A percentile compares a stretch with the other conserved stretches of the same genome.
phyloP scores from a whole-genome alignment of 2,113 vertebrate genomes.

The Saguinus midas region DNA sequence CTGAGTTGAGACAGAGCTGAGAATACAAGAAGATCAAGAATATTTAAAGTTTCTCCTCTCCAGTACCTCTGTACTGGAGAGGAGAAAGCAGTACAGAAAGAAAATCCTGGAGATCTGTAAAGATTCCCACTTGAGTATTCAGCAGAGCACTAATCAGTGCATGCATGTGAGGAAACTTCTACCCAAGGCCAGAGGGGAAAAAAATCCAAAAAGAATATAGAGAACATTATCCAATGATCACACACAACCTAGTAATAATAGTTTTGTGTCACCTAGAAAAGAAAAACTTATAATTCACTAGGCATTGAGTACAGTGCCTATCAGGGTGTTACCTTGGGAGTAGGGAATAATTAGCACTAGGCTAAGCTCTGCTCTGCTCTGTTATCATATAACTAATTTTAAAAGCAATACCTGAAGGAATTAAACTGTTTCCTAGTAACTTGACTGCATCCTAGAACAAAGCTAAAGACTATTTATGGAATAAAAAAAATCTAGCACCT shows the following conservation, averaged over 20 bases:
- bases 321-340: neutral
- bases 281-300: slow-evolving; percentile 27
- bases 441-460: neutral
- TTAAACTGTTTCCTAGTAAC: neutral
- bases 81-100: neutral
- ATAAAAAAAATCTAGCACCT: neutral
- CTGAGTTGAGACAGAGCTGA: neutral
- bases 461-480: slow-evolving; percentile 16
- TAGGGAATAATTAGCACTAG: slow-evolving; percentile 2
- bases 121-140: neutral
- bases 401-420: slow-evolving; percentile 5
- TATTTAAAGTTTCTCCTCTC: neutral
- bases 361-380: neutral
- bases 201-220: neutral
- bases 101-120: neutral
- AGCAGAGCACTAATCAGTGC: neutral
- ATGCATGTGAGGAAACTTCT: neutral
- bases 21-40: neutral
- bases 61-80: neutral
- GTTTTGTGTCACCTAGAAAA: neutral
- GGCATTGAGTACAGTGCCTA: neutral
- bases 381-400: neutral
- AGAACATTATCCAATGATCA: neutral
- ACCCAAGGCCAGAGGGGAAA: neutral
- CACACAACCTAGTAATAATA: neutral